Percentiles rank a stretch among this genome's conserved stretches.
Evolutionary conservation across 2,113 vertebrate genomes (phyloP).

Genomic region (Equus quagga): DNA sequence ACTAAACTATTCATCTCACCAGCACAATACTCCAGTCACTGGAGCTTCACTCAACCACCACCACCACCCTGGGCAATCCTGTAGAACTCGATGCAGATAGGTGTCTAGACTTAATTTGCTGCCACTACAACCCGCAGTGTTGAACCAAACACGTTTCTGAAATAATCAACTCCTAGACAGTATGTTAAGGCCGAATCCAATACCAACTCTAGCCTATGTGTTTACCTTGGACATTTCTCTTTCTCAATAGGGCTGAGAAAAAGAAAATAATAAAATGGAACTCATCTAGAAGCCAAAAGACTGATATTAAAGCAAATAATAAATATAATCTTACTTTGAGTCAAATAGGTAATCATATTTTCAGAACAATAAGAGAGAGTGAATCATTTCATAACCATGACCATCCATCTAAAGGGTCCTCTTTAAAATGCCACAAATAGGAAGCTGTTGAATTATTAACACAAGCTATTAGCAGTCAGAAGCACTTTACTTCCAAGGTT

Average conservation of each 20-base stretch:
- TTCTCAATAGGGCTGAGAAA: neutral
- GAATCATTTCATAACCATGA: neutral
- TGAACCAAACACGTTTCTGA: neutral
- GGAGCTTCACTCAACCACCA: neutral
- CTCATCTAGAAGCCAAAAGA: neutral
- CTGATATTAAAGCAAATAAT: neutral
- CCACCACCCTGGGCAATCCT: neutral
- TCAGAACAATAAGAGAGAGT: neutral
- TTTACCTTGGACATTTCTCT: neutral
- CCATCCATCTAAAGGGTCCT: neutral
- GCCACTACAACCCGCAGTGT: neutral
- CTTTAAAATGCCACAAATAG: neutral
- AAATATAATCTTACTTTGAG: neutral
- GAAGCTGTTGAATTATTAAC: conserved; percentile 41
- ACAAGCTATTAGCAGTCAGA: neutral
- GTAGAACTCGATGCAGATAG: neutral
- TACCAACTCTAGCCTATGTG: accelerated
- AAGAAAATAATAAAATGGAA: neutral
- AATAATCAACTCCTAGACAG: neutral
- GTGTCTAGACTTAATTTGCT: neutral
- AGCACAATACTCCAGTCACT: neutral
- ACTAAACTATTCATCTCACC: neutral
- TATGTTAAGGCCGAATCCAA: neutral
- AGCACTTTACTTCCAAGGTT: neutral
- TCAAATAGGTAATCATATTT: neutral